Base-by-base conservation (phyloP, 2,113 vertebrate genomes). In the Corvus hawaiiensis region DNA sequence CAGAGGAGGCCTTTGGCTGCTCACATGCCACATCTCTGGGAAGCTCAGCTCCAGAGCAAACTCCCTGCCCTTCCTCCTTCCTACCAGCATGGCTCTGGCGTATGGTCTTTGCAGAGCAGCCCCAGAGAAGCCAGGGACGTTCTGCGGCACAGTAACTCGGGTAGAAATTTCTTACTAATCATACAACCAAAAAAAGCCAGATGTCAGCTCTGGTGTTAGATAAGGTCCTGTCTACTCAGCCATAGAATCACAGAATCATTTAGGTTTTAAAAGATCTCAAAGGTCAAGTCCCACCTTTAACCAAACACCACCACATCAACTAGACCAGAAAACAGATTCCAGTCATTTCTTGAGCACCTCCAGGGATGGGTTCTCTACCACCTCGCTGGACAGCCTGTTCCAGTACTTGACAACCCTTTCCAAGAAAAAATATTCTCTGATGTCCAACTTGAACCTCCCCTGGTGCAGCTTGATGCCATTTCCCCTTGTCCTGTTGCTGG, bases 321-420 rank as follows among this genome's bases (percentile, higher is more conserved):
- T 30, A 75, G 20, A 59, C 20, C n/a, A 46, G 32, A 68, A 20
- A 13, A 67, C 20, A 16, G 8, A 59, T 23, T 54, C 9, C 33
- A 39, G 19, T 7, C 0, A 0, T 61, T 61, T 39, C 23, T 68
- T 54, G 54, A 61, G 39, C 27, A 67, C 7, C 39, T 75, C 19
- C 39, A 39, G 0, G 0, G 6, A 24, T 46, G 52, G 23, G 11
- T 8, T 10, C 33, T 30, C 9, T 16, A 82, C 16, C 6, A 39
- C 19, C 13, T 75, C 16, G 7, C 46, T 46, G 46, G 20, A 39
- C 16, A 59, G 22, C 19, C 33, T 59, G n/a, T 46, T 67, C 28
- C 28, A 52, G 13, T 24, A 19, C 13, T 39, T 59, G 61, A 75
- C 28, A 44, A 67, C 7, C 8, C 11, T 28, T 67, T n/a, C 16